Percentiles rank a stretch among this genome's conserved stretches.
phyloP scores from a whole-genome alignment of 2,888 invertebrate genomes.

The Operophtera brumata region DNA sequence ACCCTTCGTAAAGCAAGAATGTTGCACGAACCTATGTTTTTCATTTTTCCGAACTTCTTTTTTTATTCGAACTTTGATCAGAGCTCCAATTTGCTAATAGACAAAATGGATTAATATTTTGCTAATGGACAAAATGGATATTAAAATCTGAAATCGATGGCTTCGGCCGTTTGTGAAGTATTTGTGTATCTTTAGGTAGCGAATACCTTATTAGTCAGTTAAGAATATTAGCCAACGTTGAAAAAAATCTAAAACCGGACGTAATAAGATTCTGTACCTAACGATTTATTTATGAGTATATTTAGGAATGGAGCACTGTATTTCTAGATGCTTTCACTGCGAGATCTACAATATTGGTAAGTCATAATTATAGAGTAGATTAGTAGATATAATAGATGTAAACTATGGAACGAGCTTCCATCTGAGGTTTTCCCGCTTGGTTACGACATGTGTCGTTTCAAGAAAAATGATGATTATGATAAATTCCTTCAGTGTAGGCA shows the following conservation, averaged over 20 bases:
- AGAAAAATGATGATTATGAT: too few species aligned
- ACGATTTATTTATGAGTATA: background rate
- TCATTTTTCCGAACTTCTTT: constrained; percentile 54
- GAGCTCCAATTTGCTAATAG: constrained; percentile 55
- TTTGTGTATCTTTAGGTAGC: constrained; percentile 16
- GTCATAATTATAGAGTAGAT: constrained; percentile 2
- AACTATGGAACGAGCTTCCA: too few species aligned
- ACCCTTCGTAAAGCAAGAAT: constrained; percentile 71
- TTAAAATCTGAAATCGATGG: constrained; percentile 48
- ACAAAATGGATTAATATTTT: constrained; percentile 43
- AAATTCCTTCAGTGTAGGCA: too few species aligned
- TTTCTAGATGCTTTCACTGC: constrained; percentile 3
- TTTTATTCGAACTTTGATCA: constrained; percentile 55
- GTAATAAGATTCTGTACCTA: too few species aligned
- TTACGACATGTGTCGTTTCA: too few species aligned
- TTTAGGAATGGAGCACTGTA: constrained; percentile 1
- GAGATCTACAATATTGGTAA: constrained; percentile 4
- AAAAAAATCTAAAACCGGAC: too few species aligned
- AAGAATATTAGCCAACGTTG: too few species aligned
- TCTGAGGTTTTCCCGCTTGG: too few species aligned
- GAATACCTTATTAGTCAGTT: too few species aligned
- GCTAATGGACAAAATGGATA: constrained; percentile 24
- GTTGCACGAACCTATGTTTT: constrained; percentile 72
- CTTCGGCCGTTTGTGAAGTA: constrained; percentile 30
- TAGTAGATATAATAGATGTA: too few species aligned